Conservation (phyloP, 2,113 vertebrate genomes). For the Burhinus oedicnemus region DNA sequence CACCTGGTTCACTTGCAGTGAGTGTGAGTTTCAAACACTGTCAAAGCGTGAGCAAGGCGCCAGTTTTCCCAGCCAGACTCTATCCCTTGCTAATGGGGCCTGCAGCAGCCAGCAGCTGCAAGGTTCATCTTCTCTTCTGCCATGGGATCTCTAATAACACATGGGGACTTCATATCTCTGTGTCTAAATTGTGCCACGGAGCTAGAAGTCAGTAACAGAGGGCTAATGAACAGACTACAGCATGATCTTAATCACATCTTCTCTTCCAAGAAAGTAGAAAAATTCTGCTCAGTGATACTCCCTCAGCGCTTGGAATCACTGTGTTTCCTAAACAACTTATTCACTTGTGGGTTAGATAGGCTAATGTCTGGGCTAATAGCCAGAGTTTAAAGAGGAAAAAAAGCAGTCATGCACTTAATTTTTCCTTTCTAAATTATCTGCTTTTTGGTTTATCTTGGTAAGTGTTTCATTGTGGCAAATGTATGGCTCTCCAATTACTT, state of each 20-base stretch:
- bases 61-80: neutral
- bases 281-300: neutral
- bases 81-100: neutral
- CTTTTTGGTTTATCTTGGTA: slow-evolving; percentile 13
- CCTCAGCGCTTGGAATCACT: neutral
- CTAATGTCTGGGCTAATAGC: slow-evolving; percentile 8
- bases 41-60: neutral
- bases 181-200: neutral
- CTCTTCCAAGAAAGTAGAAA: neutral
- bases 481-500: neutral
- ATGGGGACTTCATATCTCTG: neutral
- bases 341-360: neutral
- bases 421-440: neutral
- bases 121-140: neutral
- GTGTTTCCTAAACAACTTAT: neutral
- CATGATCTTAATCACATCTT: neutral
- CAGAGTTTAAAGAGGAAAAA: neutral
- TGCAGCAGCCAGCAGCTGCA: neutral
- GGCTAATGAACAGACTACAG: neutral
- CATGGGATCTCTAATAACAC: neutral
- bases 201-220: neutral
- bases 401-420: neutral
- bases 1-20: neutral
- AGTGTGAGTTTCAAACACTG: neutral
- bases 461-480: neutral